Percentiles rank a stretch among this genome's conserved stretches.
Evolutionary conservation across 2,888 invertebrate genomes (phyloP).

Genomic region (Gastracanthus pulcherrimus): DNA sequence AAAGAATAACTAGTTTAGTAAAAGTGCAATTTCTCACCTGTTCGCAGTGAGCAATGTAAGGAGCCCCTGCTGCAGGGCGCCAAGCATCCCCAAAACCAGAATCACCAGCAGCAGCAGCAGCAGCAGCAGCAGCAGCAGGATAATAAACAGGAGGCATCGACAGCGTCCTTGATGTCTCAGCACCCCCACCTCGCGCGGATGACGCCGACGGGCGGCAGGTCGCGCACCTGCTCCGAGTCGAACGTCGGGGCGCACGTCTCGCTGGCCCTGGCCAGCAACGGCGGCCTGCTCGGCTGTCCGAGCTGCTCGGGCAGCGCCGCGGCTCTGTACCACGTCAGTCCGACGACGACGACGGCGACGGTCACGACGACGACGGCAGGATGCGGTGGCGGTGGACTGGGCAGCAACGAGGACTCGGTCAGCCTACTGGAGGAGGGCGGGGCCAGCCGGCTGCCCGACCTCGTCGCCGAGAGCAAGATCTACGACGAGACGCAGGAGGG

Average conservation of each 20-base stretch:
- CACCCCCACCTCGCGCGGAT: conserved; percentile 65
- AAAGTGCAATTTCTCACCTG: conserved; percentile 1
- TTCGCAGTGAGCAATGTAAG: conserved; percentile 74
- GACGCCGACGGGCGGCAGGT: conserved; percentile 73
- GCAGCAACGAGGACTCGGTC: conserved; percentile 63
- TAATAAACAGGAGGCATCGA: conserved; percentile 41
- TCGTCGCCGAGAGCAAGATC: conserved; percentile 78
- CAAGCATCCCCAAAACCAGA: conserved; percentile 59
- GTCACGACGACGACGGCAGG: no score
- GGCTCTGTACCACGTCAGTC: conserved; percentile 59
- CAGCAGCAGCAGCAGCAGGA: conserved; percentile 54
- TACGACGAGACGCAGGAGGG: conserved; percentile 72
- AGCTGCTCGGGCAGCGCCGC: conserved; percentile 58
- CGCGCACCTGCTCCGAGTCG: conserved; percentile 72
- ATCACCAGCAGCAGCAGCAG: conserved; percentile 54
- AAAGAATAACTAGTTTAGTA: neutral
- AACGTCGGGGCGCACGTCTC: conserved; percentile 52
- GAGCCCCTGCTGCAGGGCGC: conserved; percentile 69
- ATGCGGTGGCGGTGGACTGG: conserved; percentile 20
- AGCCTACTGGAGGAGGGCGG: conserved; percentile 64
- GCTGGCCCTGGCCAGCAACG: conserved; percentile 40
- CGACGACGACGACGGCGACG: conserved; percentile 26
- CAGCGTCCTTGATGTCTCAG: conserved; percentile 19
- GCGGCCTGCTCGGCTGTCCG: conserved; percentile 47
- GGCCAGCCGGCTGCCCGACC: conserved; percentile 79